These are phyloP conservation scores for Haplotaxodon microlepis DNA, from an alignment of 2,113 vertebrate genomes.

Conservation along the genomic window DNA sequence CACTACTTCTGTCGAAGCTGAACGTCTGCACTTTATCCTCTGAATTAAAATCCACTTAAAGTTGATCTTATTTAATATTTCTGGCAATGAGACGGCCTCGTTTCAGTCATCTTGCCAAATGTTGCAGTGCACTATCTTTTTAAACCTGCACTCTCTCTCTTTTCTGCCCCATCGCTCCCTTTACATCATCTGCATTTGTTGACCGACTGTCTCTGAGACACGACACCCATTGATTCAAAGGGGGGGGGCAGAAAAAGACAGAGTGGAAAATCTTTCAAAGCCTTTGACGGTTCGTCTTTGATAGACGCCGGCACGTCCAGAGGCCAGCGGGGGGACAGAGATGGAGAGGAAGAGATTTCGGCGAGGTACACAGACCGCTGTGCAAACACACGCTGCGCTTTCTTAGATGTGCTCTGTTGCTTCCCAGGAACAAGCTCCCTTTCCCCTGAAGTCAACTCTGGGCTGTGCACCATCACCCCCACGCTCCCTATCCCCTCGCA, in stretches of 20 bases:
- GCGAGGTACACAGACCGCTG: neutral
- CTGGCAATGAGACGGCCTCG: neutral
- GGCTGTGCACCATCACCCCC: neutral
- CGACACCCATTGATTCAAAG: neutral
- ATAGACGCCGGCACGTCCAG: neutral
- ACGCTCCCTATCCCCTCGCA: neutral
- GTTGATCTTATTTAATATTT: neutral
- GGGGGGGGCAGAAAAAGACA: neutral
- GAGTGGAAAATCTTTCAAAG: neutral
- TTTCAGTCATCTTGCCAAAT: neutral
- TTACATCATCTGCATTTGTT: neutral
- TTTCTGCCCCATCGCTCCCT: neutral
- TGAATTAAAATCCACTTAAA: neutral
- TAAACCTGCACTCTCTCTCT: neutral
- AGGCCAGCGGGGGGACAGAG: neutral
- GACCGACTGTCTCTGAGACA: neutral
- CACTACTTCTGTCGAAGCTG: neutral
- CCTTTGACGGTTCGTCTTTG: neutral
- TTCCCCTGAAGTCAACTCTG: neutral
- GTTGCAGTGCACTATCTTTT: neutral
- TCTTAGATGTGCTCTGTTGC: constrained; percentile 1
- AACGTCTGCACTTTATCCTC: neutral
- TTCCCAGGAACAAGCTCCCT: neutral
- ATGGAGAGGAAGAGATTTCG: neutral
- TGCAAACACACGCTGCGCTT: neutral